Conservation (phyloP, 1,140 invertebrate species). For the Drosophila sechellia region DNA sequence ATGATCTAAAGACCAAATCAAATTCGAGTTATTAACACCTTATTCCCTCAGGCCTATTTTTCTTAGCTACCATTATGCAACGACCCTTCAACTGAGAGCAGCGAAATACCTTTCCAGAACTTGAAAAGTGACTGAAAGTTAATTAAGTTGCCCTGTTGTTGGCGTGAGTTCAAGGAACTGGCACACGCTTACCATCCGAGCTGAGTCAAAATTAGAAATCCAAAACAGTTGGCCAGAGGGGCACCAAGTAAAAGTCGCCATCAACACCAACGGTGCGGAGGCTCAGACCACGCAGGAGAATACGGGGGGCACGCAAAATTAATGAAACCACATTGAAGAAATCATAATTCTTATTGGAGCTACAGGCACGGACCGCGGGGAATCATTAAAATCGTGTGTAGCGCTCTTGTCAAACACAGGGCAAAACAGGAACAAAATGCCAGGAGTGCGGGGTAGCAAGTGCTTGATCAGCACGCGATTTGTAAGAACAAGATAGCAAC, state of each 20-base stretch:
- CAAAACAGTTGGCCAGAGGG: conserved; percentile 40
- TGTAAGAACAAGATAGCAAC: conserved; percentile 79
- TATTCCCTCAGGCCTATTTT: neutral
- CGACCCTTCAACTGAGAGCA: conserved; percentile 45
- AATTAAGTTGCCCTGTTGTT: conserved; percentile 66
- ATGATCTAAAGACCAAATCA: neutral
- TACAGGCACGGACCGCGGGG: conserved; percentile 62
- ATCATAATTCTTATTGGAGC: conserved; percentile 74
- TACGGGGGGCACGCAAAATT: conserved; percentile 49
- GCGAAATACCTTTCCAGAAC: conserved; percentile 32
- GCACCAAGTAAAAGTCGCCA: conserved; percentile 72
- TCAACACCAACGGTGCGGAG: conserved; percentile 74
- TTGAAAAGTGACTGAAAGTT: conserved; percentile 63
- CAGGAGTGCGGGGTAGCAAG: conserved; percentile 29
- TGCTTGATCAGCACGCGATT: conserved; percentile 77
- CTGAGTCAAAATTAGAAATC: conserved; percentile 47
- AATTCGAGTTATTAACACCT: neutral
- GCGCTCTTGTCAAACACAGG: conserved; percentile 74
- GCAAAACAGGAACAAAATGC: conserved; percentile 10
- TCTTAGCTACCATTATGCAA: conserved; percentile 26
- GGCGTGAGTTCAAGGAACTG: conserved; percentile 71
- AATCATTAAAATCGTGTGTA: conserved; percentile 80
- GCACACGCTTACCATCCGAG: conserved; percentile 24
- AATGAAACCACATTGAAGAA: conserved; percentile 80
- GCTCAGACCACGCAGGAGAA: conserved; percentile 9